A percentile compares a stretch with the other conserved stretches of the same genome.
These are phyloP conservation scores for Taenioides sp. DNA, from an alignment of 2,797 vertebrate genomes.

Conservation along the genomic window DNA sequence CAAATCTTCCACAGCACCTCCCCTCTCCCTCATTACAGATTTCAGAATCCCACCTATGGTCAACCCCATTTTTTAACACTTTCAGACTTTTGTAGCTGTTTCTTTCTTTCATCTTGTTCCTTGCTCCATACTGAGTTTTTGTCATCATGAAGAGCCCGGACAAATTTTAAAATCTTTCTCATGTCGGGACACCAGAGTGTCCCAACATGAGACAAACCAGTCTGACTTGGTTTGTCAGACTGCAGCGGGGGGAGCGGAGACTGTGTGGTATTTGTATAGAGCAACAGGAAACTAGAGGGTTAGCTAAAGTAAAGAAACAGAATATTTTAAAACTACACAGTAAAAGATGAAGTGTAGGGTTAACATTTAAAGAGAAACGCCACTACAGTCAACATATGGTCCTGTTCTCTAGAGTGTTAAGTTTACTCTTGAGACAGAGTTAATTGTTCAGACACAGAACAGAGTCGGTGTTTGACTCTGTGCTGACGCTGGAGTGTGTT, in stretches of 20 bases:
- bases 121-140: constrained; percentile 28
- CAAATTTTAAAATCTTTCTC: constrained; percentile 40
- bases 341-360: no score
- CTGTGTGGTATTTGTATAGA: constrained; percentile 2
- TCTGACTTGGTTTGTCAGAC: constrained; percentile 29
- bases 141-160: constrained; percentile 47
- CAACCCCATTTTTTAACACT: constrained; percentile 26
- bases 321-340: neutral
- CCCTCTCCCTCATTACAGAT: constrained; percentile 40
- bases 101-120: constrained; percentile 52
- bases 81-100: constrained; percentile 28
- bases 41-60: constrained; percentile 46
- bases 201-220: no score
- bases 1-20: constrained; percentile 30
- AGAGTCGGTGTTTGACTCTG: no score
- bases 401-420: no score
- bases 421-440: no score
- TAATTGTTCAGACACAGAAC: no score
- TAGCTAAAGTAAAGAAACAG: neutral
- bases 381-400: no score
- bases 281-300: neutral
- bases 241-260: constrained; percentile 20
- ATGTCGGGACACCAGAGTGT: constrained; percentile 45
- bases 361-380: no score
- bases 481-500: no score